Conservation (phyloP, 2,797 vertebrate species). For the Spinus pinus region DNA sequence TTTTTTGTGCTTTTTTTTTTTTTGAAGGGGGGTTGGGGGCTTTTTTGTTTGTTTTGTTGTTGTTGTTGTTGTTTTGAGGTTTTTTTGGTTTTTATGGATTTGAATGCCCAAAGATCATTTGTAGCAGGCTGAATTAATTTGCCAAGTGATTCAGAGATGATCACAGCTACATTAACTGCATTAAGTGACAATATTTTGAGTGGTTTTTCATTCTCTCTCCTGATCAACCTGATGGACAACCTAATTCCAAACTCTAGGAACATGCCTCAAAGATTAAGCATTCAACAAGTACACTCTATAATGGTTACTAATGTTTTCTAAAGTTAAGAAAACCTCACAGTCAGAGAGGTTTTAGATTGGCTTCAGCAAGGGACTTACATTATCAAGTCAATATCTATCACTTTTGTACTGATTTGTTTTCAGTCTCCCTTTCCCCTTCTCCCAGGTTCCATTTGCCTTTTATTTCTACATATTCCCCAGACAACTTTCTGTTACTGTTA, state of each 20-base stretch:
- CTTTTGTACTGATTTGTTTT: conserved; percentile 13
- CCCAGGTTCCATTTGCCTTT: not conserved
- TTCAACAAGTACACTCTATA: not conserved
- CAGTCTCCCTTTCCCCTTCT: not conserved
- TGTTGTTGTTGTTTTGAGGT: not conserved
- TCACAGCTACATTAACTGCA: not conserved
- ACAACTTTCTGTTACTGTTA: not conserved
- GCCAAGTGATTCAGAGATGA: not conserved
- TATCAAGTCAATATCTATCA: conserved; percentile 5
- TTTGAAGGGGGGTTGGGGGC: not conserved
- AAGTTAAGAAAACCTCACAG: not conserved
- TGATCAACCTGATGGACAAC: not conserved
- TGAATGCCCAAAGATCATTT: not conserved
- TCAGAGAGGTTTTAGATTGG: not conserved
- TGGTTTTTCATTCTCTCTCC: not conserved
- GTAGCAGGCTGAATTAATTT: not conserved
- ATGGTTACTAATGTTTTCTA: not conserved
- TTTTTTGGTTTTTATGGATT: not conserved
- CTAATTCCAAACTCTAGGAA: not conserved
- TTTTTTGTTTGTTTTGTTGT: not conserved
- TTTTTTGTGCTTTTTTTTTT: no score
- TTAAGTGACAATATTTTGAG: not conserved
- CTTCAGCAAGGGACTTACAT: not conserved
- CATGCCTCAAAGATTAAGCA: not conserved
- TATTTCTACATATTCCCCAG: not conserved